Base-by-base conservation (phyloP, 2,888 invertebrate species). In the Drepanosiphum platanoidis region DNA sequence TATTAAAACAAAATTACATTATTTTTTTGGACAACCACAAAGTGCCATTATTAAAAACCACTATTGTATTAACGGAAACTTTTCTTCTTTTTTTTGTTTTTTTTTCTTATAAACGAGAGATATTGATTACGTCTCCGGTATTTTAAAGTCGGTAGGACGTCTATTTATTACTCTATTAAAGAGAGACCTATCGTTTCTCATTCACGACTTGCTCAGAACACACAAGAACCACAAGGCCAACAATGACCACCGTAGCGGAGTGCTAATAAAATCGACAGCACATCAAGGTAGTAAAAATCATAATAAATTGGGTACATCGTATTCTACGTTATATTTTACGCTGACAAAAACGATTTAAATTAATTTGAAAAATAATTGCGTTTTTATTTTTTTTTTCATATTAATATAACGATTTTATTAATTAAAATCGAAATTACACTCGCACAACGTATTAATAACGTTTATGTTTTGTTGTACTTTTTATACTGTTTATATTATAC, bases 151-250 rank as follows among this genome's bases (percentile, higher is more conserved):
- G 80, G 58, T 70, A 58, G 71, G 58, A 52, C 46, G 36, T 27
- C 70, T 71, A 81, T 81, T 81, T 81, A 81, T 71, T 81, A 70
- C 80, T 81, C 27, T 71, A 70, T 81, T 81, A 81, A 71, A 75
- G 52, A n/a, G 52, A 71, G 18, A 58, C 58, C 58, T 36, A 71
- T 81, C 70, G 34, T n/a, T 18, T 70, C n/a, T 46, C 46, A 42
- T 68, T 52, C 32, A 68, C n/a, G 58, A 32, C 42, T 77, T 39
- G 39, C 4, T 64, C 68, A 68, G 79, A 79, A 81, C 70, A 71
- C 80, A 71, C 80, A 81, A 81, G 52, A 81, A 80, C 36, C 52
- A 80, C 80, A 81, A 81, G 80, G 80, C 58, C 70, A 81, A 58
- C 39, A 36, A 71, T 81, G 70, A 68, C 68, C 80, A 80, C 80